Conservation (phyloP, 2,888 invertebrate species). For the Tanytarsus gracilentus region DNA sequence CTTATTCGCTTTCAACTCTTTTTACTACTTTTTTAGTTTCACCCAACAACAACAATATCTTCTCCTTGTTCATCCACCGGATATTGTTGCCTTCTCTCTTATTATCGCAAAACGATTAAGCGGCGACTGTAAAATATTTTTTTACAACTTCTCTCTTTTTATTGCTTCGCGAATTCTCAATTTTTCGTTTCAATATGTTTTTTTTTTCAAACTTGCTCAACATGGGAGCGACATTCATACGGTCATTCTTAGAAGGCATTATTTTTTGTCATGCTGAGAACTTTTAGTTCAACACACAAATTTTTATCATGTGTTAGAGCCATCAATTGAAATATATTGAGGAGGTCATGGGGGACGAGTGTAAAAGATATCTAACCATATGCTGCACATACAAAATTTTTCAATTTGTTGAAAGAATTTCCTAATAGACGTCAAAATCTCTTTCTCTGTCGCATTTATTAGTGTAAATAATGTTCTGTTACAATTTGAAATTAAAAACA, state of each 20-base stretch:
- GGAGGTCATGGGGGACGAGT: no score
- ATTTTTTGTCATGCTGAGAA: no score
- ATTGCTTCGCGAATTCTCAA: neutral
- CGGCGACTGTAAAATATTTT: neutral
- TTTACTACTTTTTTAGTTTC: neutral
- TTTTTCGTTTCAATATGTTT: neutral
- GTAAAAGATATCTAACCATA: no score
- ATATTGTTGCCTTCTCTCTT: constrained; percentile 18
- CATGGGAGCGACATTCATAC: neutral
- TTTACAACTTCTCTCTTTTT: neutral
- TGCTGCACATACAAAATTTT: no score
- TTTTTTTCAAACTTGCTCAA: neutral
- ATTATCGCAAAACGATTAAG: neutral
- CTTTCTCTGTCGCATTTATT: no score
- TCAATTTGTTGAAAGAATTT: no score
- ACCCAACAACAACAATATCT: neutral
- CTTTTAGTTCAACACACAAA: no score
- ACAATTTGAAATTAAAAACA: no score
- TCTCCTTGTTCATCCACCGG: constrained; percentile 12
- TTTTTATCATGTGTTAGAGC: no score
- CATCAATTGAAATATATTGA: no score
- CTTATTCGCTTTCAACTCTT: neutral
- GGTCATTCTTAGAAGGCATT: neutral
- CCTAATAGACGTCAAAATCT: no score
- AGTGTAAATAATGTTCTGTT: no score